Evolutionary conservation across 2,797 vertebrate species (phyloP).

Genomic region (Tenualosa ilisha): DNA sequence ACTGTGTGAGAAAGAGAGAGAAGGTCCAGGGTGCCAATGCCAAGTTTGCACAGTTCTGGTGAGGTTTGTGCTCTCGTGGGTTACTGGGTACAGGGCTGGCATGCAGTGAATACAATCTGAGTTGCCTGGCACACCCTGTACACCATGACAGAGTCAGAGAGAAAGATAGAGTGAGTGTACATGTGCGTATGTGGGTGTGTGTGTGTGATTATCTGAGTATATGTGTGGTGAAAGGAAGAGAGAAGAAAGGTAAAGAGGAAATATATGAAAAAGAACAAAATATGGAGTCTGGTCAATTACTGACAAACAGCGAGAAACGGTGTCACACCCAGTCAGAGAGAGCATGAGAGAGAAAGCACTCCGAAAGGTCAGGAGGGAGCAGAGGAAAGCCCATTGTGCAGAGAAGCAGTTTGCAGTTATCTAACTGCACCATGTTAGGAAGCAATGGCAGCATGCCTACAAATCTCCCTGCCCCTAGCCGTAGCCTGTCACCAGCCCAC

Average conservation of each 20-base stretch:
- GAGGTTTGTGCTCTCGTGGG: conserved; percentile 31
- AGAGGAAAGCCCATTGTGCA: background rate
- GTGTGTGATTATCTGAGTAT: background rate
- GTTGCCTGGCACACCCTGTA: conserved; percentile 59
- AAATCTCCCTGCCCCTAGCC: background rate
- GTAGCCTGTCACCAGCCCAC: background rate
- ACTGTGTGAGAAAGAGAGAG: background rate
- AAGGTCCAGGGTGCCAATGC: conserved; percentile 14
- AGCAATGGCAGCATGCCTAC: background rate
- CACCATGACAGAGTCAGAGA: conserved; percentile 46
- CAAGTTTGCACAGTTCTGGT: conserved; percentile 50
- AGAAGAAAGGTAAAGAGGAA: background rate
- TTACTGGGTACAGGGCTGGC: conserved; percentile 38
- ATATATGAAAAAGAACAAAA: background rate
- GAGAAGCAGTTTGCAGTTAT: background rate
- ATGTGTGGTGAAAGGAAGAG: background rate
- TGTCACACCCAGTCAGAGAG: background rate
- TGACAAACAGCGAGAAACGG: background rate
- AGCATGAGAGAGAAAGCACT: background rate
- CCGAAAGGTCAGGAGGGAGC: background rate
- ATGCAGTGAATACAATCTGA: conserved; percentile 43
- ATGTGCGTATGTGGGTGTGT: background rate
- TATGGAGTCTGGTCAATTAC: background rate
- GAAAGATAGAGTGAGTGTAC: background rate
- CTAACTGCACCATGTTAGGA: background rate